Base-by-base conservation (phyloP, 2,113 vertebrate species). In the Laticauda laticaudata region DNA sequence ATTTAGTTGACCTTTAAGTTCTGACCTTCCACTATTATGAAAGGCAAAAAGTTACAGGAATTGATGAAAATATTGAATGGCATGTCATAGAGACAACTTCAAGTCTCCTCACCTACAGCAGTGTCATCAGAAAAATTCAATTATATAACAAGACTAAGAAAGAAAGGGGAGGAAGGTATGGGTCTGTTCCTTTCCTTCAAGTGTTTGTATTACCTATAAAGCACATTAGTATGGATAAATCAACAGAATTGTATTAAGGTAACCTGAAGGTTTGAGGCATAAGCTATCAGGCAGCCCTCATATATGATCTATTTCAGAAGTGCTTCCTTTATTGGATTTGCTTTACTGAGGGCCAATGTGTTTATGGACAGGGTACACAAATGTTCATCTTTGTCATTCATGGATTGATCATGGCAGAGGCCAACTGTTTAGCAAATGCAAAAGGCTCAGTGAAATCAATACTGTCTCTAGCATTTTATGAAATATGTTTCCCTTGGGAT, bases 301-400 rank as follows among this genome's bases (percentile, higher is more conserved):
- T 92, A 93, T 64, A 86, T 86, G 69, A 89, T 92, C 15, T 93
- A 45, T 86, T 93, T 89, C 69, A 92, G 24, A 90, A 56, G 87
- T 93, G 93, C 86, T 93, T 20, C 45, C 89, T 87, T 93, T 93
- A 90, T 92, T 43, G 91, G 90, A 92, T 93, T 90, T 93, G 90
- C 54, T 93, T 90, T 55, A 92, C 90, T 23, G 87, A 86, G 48
- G 6, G 90, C 87, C 59, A 18, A 89, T 86, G 87, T 91, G 93
- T 92, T 92, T 89, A 89, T 45, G 24, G 64, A 86, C 48, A 92
- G 69, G 69, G 69, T 91, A 92, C n/a, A 64, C 87, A 45, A 57
- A 86, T 64, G 91, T 89, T 61, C 43, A 91, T 86, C 69, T 91
- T 55, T 93, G 69, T 88, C 90, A 61, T 93, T 91, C 51, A 86